Evolutionary conservation across 2,797 vertebrate genomes (phyloP).

Genomic region (Remorina albescens): DNA sequence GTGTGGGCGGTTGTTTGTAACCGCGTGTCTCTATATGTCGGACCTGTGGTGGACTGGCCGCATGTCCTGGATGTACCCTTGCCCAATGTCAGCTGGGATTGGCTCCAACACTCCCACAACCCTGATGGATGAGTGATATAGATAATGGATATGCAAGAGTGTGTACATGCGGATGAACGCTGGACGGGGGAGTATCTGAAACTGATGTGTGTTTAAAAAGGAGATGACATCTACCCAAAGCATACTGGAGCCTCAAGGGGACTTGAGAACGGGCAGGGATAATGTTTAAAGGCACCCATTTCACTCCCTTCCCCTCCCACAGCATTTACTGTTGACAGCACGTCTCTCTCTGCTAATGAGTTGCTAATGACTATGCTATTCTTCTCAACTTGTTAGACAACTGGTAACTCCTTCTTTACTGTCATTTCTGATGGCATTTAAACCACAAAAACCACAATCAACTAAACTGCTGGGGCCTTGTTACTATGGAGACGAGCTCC

Average conservation of each 20-base stretch:
- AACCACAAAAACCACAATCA: slow-evolving; percentile 34
- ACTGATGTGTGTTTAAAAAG: slow-evolving; percentile 47
- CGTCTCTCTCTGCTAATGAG: slow-evolving; percentile 49
- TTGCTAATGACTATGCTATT: slow-evolving; percentile 27
- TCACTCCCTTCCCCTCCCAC: slow-evolving; percentile 46
- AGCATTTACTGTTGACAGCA: slow-evolving; percentile 24
- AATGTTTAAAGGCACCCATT: slow-evolving; percentile 50
- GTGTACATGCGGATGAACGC: slow-evolving; percentile 18
- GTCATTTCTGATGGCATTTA: slow-evolving; percentile 55
- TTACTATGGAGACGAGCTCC: slow-evolving; percentile 63
- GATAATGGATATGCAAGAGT: slow-evolving; percentile 1
- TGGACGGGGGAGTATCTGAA: slow-evolving; percentile 39
- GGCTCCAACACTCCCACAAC: no score
- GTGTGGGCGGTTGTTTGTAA: no score
- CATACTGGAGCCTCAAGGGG: slow-evolving; percentile 59
- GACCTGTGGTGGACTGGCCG: no score
- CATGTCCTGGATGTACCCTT: no score
- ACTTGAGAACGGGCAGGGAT: slow-evolving; percentile 51
- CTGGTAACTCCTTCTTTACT: slow-evolving; percentile 15
- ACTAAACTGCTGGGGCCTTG: slow-evolving; percentile 25
- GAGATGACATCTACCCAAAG: slow-evolving; percentile 57
- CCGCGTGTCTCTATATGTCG: no score
- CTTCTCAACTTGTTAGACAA: slow-evolving; percentile 47
- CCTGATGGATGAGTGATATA: no score
- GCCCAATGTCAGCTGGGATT: no score